Conservation (phyloP, 2,888 invertebrate species). For the Drosophila birchii region DNA sequence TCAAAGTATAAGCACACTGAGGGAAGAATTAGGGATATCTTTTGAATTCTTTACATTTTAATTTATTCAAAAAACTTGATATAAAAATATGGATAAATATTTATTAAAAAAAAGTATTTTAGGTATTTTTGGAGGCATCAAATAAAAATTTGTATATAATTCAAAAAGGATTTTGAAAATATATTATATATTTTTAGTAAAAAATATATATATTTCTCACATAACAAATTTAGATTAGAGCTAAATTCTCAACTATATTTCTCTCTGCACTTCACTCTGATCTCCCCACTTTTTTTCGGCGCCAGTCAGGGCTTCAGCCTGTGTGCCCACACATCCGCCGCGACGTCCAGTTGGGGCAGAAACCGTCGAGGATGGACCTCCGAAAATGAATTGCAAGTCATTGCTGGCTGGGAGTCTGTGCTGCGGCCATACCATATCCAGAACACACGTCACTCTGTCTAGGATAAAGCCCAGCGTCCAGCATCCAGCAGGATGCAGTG, state of each 20-base stretch:
- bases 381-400: conserved; percentile 81
- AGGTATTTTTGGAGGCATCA: not conserved
- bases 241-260: not conserved
- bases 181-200: too few relatives aligned
- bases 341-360: conserved; percentile 26
- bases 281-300: conserved; percentile 37
- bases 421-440: conserved; percentile 73
- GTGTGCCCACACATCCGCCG: conserved; percentile 68
- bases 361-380: conserved; percentile 27
- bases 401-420: conserved; percentile 55
- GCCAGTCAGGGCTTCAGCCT: conserved; percentile 42
- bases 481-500: conserved; percentile 56
- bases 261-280: not conserved
- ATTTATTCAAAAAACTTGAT: not conserved
- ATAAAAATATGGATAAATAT: too few relatives aligned
- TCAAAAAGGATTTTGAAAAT: too few relatives aligned
- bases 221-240: not conserved
- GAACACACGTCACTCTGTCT: conserved; percentile 81
- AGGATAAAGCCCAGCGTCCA: conserved; percentile 64
- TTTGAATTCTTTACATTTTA: not conserved
- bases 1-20: conserved; percentile 1
- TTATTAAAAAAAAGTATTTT: too few relatives aligned
- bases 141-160: not conserved
- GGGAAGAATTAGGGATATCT: not conserved
- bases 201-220: not conserved